A percentile compares a stretch with the other conserved stretches of the same genome.
phyloP scores from a whole-genome alignment of 2,888 invertebrate species.

The Habroteleia sp. region DNA sequence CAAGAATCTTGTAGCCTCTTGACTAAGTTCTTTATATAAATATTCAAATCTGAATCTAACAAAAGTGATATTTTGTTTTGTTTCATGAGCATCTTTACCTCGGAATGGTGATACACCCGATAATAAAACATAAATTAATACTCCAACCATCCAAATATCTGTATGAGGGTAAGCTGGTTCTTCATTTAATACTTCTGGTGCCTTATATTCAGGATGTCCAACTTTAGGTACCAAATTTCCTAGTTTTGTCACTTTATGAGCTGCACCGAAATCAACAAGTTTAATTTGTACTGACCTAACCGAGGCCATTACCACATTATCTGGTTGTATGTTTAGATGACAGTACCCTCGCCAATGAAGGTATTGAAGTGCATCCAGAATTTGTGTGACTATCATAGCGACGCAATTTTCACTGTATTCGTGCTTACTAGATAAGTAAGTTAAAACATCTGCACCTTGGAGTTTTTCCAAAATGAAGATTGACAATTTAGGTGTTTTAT shows the following conservation, averaged over 20 bases:
- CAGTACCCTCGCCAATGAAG: constrained; percentile 96
- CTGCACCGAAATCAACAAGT: constrained; percentile 94
- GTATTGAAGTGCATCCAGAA: constrained; percentile 95
- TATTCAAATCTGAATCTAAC: constrained; percentile 96
- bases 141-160: constrained; percentile 98
- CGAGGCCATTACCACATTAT: constrained; percentile 95
- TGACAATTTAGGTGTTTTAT: constrained; percentile 86
- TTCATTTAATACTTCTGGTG: constrained; percentile 94
- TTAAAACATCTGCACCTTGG: constrained; percentile 95
- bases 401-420: constrained; percentile 97
- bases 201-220: constrained; percentile 89
- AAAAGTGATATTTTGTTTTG: constrained; percentile 94
- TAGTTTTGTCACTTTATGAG: constrained; percentile 90
- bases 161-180: constrained; percentile 94
- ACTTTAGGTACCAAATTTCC: constrained; percentile 85
- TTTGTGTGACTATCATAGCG: constrained; percentile 91
- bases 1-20: constrained; percentile 95
- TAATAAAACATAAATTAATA: constrained; percentile 93
- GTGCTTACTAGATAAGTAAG: constrained; percentile 92
- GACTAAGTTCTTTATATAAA: constrained; percentile 96
- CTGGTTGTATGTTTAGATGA: constrained; percentile 95
- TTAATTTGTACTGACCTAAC: constrained; percentile 93
- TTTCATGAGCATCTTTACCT: constrained; percentile 91
- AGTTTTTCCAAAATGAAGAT: constrained; percentile 90
- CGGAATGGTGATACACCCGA: constrained; percentile 96